Percentiles rank a stretch among this genome's conserved stretches.
These are phyloP conservation scores for Tamandua tetradactyla DNA, from an alignment of 2,797 vertebrate species.

Conservation along the genomic window DNA sequence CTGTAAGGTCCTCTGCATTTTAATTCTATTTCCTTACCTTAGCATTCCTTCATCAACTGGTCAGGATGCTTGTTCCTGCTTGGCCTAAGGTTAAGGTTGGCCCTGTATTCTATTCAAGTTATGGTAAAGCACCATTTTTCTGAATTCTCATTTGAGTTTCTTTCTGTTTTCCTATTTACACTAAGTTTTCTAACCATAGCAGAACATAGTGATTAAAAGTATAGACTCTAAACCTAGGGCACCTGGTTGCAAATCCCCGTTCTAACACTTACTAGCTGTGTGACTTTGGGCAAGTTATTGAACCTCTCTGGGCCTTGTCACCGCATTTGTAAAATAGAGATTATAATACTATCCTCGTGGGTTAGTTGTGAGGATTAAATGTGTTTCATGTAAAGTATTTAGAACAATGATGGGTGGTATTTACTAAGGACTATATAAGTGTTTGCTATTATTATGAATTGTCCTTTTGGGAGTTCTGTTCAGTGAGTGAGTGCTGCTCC, in stretches of 20 bases:
- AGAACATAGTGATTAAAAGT: too few relatives aligned
- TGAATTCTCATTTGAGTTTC: not conserved
- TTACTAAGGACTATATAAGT: too few relatives aligned
- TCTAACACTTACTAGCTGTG: not conserved
- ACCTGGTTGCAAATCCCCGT: not conserved
- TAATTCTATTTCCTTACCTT: not conserved
- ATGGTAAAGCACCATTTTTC: not conserved
- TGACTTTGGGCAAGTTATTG: not conserved
- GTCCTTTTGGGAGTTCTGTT: not conserved
- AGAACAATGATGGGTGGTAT: not conserved
- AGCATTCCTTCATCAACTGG: not conserved
- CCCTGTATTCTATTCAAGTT: not conserved
- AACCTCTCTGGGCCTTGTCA: not conserved
- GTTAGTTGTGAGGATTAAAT: not conserved
- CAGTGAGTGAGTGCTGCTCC: not conserved
- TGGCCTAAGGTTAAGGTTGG: not conserved
- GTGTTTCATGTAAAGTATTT: not conserved
- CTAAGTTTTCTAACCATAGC: not conserved
- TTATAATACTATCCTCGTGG: not conserved
- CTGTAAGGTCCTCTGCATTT: not conserved
- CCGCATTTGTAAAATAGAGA: not conserved
- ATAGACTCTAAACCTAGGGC: not conserved
- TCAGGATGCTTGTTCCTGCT: not conserved
- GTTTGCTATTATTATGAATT: not conserved
- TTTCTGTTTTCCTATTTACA: not conserved